These are phyloP conservation scores for Scolopax bukidnonensis DNA, from an alignment of 2,797 vertebrate species.

Conservation along the genomic window DNA sequence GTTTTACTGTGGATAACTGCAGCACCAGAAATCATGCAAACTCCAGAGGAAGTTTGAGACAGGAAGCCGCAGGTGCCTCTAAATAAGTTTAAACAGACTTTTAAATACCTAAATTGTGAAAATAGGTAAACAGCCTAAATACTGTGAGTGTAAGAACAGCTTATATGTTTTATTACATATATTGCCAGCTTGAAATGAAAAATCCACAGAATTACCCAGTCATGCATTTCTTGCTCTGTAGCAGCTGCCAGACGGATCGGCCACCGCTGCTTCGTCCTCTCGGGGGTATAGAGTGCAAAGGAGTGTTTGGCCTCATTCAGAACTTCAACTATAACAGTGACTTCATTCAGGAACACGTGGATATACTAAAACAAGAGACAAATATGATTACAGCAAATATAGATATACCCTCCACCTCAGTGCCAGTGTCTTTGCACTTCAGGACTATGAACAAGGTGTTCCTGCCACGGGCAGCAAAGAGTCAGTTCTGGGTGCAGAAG, in stretches of 20 bases:
- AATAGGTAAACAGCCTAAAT: neutral
- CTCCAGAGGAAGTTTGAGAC: neutral
- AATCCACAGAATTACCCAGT: conserved; percentile 85
- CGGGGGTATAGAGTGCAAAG: conserved; percentile 94
- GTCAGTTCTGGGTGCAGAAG: neutral
- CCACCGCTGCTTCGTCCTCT: conserved; percentile 94
- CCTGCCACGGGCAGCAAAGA: neutral
- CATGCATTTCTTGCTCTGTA: conserved; percentile 95
- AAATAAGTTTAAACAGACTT: neutral
- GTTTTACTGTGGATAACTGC: neutral
- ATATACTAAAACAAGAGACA: conserved; percentile 83
- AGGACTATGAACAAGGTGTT: neutral
- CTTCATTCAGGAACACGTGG: conserved; percentile 94
- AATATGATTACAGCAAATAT: neutral
- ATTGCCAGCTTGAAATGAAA: neutral
- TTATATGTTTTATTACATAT: neutral
- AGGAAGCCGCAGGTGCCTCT: neutral
- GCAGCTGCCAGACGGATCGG: conserved; percentile 89
- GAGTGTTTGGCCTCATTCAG: conserved; percentile 91
- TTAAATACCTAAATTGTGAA: neutral
- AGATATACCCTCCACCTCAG: neutral
- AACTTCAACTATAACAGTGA: conserved; percentile 93
- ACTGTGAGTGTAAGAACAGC: neutral
- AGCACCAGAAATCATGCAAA: neutral
- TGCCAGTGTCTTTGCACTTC: neutral